phyloP scores from a whole-genome alignment of 2,888 invertebrate species.

The Alitta virens region DNA sequence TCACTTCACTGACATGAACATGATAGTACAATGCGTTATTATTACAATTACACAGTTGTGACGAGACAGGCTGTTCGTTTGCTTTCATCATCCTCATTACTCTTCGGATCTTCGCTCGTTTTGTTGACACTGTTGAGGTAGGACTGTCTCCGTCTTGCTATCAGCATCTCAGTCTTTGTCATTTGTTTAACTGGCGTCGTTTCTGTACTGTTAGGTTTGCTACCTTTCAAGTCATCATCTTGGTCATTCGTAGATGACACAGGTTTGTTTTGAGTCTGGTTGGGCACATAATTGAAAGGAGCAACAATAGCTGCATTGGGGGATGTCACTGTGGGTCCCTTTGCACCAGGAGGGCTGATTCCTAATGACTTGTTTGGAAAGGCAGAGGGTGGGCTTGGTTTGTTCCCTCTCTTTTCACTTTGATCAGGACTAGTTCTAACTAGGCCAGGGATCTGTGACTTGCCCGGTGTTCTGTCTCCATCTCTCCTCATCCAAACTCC shows the following conservation, averaged over 20 bases:
- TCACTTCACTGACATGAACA: too few relatives aligned
- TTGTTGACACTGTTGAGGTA: conserved; percentile 22
- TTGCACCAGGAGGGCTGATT: too few relatives aligned
- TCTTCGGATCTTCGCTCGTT: background rate
- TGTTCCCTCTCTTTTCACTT: too few relatives aligned
- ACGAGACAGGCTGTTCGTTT: conserved; percentile 18
- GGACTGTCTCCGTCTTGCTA: conserved; percentile 40
- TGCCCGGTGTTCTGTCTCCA: too few relatives aligned
- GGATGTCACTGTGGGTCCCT: background rate
- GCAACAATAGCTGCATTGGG: conserved; percentile 58
- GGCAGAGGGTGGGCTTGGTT: too few relatives aligned
- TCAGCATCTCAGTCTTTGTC: conserved; percentile 52
- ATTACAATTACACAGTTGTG: conserved; percentile 20
- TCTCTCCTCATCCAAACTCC: background rate
- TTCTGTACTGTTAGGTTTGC: background rate
- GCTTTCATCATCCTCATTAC: conserved; percentile 4
- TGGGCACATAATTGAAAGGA: conserved; percentile 60
- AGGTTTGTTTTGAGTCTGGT: background rate
- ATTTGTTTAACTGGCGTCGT: conserved; percentile 23
- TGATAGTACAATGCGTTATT: too few relatives aligned
- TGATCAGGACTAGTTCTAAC: too few relatives aligned
- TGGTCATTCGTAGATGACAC: background rate
- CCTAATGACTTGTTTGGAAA: too few relatives aligned
- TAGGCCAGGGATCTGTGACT: too few relatives aligned
- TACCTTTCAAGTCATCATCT: conserved; percentile 3